Evolutionary conservation across 2,797 vertebrate species (phyloP).

Genomic region (Oreonectes daqikongensis): DNA sequence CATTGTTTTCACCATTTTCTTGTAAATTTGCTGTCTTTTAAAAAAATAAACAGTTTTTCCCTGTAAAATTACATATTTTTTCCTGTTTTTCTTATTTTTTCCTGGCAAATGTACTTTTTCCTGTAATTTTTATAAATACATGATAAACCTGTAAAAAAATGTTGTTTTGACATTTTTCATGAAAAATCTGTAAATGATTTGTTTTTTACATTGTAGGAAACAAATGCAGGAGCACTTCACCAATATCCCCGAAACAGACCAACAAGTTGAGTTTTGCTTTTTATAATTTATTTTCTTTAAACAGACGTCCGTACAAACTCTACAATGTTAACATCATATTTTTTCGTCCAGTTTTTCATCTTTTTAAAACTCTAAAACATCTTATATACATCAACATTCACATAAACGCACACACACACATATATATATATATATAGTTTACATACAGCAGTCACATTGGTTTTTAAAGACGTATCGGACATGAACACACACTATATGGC

Average conservation of each 20-base stretch:
- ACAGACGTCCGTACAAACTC: constrained; percentile 68
- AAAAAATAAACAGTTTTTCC: too few species aligned
- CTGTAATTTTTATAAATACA: too few species aligned
- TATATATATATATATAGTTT: constrained; percentile 32
- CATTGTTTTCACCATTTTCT: too few species aligned
- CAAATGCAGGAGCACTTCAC: neutral
- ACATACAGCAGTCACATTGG: constrained; percentile 59
- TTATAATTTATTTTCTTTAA: constrained; percentile 67
- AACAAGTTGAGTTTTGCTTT: constrained; percentile 18
- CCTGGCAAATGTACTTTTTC: too few species aligned
- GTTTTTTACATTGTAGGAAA: neutral
- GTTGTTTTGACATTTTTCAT: too few species aligned
- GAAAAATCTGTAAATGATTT: too few species aligned
- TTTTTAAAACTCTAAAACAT: constrained; percentile 68
- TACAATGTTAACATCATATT: constrained; percentile 67
- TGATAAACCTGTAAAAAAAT: too few species aligned
- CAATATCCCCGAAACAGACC: neutral
- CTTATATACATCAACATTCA: constrained; percentile 75
- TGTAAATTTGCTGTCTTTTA: too few species aligned
- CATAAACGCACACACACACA: constrained; percentile 14
- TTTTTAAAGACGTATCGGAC: constrained; percentile 60
- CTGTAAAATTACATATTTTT: too few species aligned
- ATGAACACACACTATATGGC: constrained; percentile 61
- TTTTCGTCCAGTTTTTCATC: constrained; percentile 56
- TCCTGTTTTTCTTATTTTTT: too few species aligned